Base-by-base conservation (phyloP, 2,888 invertebrate species). In the Sympetrum striolatum region DNA sequence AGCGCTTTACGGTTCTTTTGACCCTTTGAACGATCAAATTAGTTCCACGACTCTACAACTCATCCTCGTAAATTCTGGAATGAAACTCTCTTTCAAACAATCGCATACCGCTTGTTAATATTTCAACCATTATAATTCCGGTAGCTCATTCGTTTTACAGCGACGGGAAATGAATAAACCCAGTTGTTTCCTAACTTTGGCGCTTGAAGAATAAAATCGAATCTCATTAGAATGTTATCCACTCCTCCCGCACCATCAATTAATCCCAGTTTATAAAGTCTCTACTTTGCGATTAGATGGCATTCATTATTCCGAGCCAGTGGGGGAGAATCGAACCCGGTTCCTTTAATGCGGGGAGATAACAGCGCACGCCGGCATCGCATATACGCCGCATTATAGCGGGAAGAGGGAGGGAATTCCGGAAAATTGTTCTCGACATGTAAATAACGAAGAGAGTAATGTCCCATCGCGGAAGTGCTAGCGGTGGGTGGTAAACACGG, bases 401-500 rank as follows among this genome's bases (percentile, higher is more conserved):
- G 1, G 12, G 73, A 73, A 73, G 31, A 10, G 73, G 15, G 31
- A 31, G 12, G 31, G n/a, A 60, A 44, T 86, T 86, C 60, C 60
- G 37, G 86, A 64, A 86, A 86, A 58, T 58, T 60, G 12, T 12
- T 64, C 64, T 58, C 37, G 22, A 37, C 86, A 60, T 86, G 25
- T 37, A 39, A 86, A 18, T 60, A 64, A 86, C 58, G 37, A 58
- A 37, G 60, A 86, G 86, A 64, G 86, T 86, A 86, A 64, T 82
- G 82, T 82, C 82, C 58, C 58, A 37, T 86, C n/a, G 60, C 86
- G 86, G 86, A 60, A 86, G 35, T 60, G 22, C 37, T 58, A 86
- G 60, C 86, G n/a, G 60, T 60, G 31, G 86, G 86, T 48, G 60
- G 58, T 86, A n/a, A 86, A 22, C 37, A 37, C 35, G 22, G 31